Base-by-base conservation (phyloP, 2,888 invertebrate species). In the Xestia xanthographa region DNA sequence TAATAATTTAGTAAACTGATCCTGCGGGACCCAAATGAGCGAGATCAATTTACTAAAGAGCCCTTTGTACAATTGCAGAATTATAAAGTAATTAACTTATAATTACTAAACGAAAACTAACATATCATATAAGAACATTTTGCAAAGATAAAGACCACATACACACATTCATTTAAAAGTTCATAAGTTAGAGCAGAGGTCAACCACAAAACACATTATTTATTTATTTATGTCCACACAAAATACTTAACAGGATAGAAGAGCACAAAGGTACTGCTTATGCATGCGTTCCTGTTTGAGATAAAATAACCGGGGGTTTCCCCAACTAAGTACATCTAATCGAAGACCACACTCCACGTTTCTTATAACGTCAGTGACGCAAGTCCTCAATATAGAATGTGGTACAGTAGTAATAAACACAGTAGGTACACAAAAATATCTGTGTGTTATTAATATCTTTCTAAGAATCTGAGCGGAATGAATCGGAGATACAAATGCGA, bases 361-460 rank as follows among this genome's bases (percentile, higher is more conserved):
- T 67, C 26, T 69, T 78, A 9, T 29, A 53, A 2, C 20, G 22
- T 2, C 6, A 45, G 43, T 78, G 80, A 77, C 77, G 80, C 45
- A 29, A 53, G 11, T n/a, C 0, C 53, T 72, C 22, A 62, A 45
- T 38, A 22, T 62, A 78, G 50, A 48, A 26, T 34, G 29, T 26
- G 26, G 17, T 53, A 62, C 60, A n/a, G 12, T 29, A 45, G 29
- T 50, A 20, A 65, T 50, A 50, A 48, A 41, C 17, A 38, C n/a
- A 26, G 41, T n/a, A n/a, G n/a, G n/a, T 34, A 34, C 34, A 34
- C 41, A 43, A 66, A 26, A 50, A 20, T 26, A 65, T 43, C 11
- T 41, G 26, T 65, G 14, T 5, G 22, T 26, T 80, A 78, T 50
- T 73, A 50, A 73, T 73, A 80, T 66, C 11, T 80, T 66, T 73